phyloP scores from a whole-genome alignment of 2,888 invertebrate genomes.

The Drosophila rubida region DNA sequence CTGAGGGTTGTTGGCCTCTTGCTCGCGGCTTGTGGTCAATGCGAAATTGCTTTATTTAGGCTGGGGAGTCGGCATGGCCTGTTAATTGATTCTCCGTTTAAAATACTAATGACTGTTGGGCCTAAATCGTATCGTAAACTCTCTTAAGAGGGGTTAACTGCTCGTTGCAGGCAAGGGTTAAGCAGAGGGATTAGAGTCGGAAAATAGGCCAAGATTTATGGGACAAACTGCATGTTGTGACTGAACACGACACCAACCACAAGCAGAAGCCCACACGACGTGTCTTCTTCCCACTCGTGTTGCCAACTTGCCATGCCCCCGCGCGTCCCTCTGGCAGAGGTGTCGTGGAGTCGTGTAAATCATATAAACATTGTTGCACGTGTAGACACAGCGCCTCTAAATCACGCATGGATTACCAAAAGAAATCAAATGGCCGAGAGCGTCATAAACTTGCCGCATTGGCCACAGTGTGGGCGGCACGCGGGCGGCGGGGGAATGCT shows the following conservation, averaged over 20 bases:
- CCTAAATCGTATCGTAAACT: too few relatives aligned
- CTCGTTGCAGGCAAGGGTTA: neutral
- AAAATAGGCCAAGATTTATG: slow-evolving; percentile 36
- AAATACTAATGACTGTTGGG: slow-evolving; percentile 43
- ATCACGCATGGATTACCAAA: slow-evolving; percentile 61
- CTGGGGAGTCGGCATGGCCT: slow-evolving; percentile 22
- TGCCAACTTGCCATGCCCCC: too few relatives aligned
- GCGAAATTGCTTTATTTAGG: slow-evolving; percentile 56
- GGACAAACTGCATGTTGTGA: slow-evolving; percentile 14
- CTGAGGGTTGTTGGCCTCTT: slow-evolving; percentile 45
- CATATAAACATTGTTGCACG: slow-evolving; percentile 35
- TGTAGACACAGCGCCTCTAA: slow-evolving; percentile 60
- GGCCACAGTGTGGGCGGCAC: slow-evolving; percentile 41
- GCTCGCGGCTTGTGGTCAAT: slow-evolving; percentile 19
- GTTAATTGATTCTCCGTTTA: slow-evolving; percentile 59
- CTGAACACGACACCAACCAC: slow-evolving; percentile 37
- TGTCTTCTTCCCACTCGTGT: slow-evolving; percentile 50
- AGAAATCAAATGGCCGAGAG: slow-evolving; percentile 60
- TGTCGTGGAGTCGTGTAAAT: slow-evolving; percentile 51
- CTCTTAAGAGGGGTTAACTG: neutral
- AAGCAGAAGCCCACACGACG: slow-evolving; percentile 42
- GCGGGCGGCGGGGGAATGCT: neutral
- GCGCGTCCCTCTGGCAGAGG: neutral
- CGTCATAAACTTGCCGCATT: slow-evolving; percentile 38
- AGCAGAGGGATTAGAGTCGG: neutral